Conservation (phyloP, 2,797 vertebrate species). For the Ctenopoma kingsleyae region DNA sequence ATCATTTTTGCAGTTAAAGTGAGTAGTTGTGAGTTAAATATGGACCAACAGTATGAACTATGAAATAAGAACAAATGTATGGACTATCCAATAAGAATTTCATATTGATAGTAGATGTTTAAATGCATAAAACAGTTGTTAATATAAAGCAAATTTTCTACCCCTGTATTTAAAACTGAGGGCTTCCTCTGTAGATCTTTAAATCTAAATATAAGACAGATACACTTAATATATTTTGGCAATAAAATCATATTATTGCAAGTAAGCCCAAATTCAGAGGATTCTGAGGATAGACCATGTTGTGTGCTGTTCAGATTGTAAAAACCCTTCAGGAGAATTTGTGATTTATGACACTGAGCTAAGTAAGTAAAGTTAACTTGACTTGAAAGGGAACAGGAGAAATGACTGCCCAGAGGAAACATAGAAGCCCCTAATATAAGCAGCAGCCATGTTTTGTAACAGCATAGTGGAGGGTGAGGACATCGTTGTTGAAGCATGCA, state of each 20-base stretch:
- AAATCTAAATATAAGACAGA: too few species aligned
- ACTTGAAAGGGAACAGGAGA: not conserved
- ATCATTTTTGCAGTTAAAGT: conserved; percentile 16
- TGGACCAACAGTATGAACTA: not conserved
- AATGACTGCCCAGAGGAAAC: conserved; percentile 6
- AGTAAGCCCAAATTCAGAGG: too few species aligned
- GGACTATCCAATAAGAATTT: not conserved
- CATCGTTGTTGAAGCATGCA: conserved; percentile 1
- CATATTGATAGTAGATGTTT: not conserved
- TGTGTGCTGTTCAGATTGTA: conserved; percentile 1
- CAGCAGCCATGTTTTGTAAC: not conserved
- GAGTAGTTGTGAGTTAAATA: not conserved
- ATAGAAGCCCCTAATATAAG: not conserved
- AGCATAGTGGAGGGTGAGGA: not conserved
- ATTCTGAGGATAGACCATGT: not conserved
- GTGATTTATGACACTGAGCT: not conserved
- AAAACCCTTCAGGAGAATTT: not conserved
- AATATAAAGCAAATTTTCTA: too few species aligned
- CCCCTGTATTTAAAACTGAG: not conserved
- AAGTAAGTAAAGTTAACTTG: not conserved
- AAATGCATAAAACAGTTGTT: not conserved
- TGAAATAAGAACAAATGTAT: too few species aligned
- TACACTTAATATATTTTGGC: too few species aligned
- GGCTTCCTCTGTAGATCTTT: too few species aligned
- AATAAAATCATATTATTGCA: too few species aligned